Conservation (phyloP, 2,888 invertebrate species). For the Lithosia quadra region DNA sequence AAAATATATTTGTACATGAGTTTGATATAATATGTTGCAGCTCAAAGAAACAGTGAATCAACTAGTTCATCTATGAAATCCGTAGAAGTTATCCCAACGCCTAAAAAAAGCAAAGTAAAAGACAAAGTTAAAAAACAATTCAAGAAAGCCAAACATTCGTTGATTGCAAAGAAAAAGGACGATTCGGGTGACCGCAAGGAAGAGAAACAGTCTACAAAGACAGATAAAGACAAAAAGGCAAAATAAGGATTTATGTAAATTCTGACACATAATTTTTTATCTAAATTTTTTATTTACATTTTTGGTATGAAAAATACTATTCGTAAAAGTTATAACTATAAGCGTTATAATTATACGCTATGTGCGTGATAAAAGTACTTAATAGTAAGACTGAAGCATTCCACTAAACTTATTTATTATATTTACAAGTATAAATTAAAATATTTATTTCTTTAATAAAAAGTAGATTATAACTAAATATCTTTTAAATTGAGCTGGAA, state of each 20-base stretch:
- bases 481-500: constrained; percentile 30
- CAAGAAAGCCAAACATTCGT: constrained; percentile 80
- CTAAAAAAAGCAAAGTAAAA: constrained; percentile 82
- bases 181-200: constrained; percentile 67
- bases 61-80: constrained; percentile 81
- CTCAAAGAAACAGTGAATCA: constrained; percentile 81
- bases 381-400: constrained; percentile 80
- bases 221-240: constrained; percentile 71
- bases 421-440: constrained; percentile 29
- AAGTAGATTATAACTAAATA: constrained; percentile 26
- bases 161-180: constrained; percentile 80
- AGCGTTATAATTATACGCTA: constrained; percentile 30
- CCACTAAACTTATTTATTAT: constrained; percentile 61
- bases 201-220: constrained; percentile 55
- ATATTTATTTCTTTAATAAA: constrained; percentile 23
- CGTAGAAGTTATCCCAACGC: constrained; percentile 68
- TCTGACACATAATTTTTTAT: constrained; percentile 36
- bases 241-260: constrained; percentile 56
- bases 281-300: constrained; percentile 18
- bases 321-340: constrained; percentile 17
- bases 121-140: constrained; percentile 83
- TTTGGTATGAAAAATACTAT: constrained; percentile 24
- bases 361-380: constrained; percentile 68
- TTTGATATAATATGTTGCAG: constrained; percentile 64
- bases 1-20: background rate